phyloP scores from a whole-genome alignment of 2,888 invertebrate genomes.

The Gastracanthus pulcherrimus region DNA sequence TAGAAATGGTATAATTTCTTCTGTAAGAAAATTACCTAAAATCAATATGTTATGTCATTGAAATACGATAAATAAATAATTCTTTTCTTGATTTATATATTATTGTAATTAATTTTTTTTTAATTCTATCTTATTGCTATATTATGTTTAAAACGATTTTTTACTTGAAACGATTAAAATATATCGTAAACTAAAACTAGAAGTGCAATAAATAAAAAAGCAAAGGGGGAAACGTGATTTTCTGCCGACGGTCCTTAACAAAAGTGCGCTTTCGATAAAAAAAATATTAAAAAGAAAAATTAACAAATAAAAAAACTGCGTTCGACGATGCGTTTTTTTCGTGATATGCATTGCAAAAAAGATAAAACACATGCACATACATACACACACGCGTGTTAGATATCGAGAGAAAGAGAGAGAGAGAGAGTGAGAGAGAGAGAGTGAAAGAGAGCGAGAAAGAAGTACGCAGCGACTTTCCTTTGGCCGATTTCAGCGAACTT shows the following conservation, averaged over 20 bases:
- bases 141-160: not conserved
- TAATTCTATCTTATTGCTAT: not conserved
- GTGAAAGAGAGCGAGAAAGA: not conserved
- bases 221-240: not conserved
- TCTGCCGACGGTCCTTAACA: conserved; percentile 45
- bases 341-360: conserved; percentile 36
- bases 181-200: conserved; percentile 10
- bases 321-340: conserved; percentile 30
- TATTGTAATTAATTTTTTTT: not conserved
- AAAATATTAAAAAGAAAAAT: conserved; percentile 21
- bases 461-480: not conserved
- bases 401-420: not conserved
- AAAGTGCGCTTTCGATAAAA: conserved; percentile 29
- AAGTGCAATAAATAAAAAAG: conserved; percentile 27
- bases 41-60: too few species aligned
- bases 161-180: not conserved
- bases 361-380: conserved; percentile 29
- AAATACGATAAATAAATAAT: too few species aligned
- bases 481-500: conserved; percentile 40
- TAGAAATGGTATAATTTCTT: too few species aligned
- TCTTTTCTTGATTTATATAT: too few species aligned
- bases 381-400: not conserved
- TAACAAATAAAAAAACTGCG: conserved; percentile 14
- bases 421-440: not conserved
- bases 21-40: too few species aligned